Evolutionary conservation across 2,797 vertebrate species (phyloP).

Genomic region (Steatocranus sp.): DNA sequence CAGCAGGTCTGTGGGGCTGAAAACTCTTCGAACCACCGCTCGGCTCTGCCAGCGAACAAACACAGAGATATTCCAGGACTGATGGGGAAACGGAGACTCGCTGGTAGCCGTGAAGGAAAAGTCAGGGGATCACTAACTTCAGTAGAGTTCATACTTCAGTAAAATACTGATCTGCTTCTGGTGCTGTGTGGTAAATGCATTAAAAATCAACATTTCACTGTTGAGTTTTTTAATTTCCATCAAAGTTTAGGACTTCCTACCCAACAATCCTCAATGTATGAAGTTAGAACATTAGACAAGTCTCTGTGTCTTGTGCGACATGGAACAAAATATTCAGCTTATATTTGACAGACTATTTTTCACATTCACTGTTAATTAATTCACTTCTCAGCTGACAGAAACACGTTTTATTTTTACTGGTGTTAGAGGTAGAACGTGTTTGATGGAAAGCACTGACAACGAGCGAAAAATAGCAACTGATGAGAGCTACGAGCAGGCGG

Average conservation of each 20-base stretch:
- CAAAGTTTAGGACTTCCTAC: background rate
- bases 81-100: background rate
- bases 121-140: background rate
- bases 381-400: background rate
- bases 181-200: background rate
- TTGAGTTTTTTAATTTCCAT: background rate
- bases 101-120: background rate
- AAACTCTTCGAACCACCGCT: accelerated
- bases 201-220: background rate
- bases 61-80: background rate
- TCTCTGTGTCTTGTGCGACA: background rate
- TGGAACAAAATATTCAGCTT: background rate
- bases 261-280: background rate
- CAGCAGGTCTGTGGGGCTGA: background rate
- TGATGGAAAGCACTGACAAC: background rate
- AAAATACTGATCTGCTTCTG: background rate
- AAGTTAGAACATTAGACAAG: background rate
- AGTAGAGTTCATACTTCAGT: background rate
- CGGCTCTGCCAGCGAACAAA: background rate
- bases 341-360: background rate
- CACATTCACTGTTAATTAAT: background rate
- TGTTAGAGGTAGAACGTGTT: background rate
- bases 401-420: background rate
- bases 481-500: background rate
- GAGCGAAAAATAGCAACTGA: background rate